Evolutionary conservation across 2,888 invertebrate species (phyloP), one percentile per base, ranked within the genome.

Genomic region (Caenorhabditis virilis): DNA sequence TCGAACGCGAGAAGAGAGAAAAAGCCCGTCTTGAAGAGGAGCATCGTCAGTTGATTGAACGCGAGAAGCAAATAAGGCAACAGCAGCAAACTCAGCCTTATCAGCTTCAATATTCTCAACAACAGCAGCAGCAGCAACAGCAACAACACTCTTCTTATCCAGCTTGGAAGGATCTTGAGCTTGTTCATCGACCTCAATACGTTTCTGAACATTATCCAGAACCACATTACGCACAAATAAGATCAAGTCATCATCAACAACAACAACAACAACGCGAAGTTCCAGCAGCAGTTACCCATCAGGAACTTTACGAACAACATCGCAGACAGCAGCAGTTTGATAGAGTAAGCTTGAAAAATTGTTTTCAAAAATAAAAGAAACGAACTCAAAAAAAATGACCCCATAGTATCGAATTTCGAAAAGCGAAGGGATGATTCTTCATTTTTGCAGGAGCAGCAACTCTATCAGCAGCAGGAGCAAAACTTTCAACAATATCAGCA

Each of bases 81-180:
- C 60, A 60, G 60, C 56, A 73, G 63, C 70, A 73, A 55, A 56
- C 70, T 33, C 68, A 68, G 52, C 73, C 73, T 50, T 70, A 73
- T 49, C 60, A 70, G 16, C 66, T 73, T 46, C 41, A 16, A 26
- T 16, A 26, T 20, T 30, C 15, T 35, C 36, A 39, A 26, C 48
- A 52, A 25, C 57, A 63, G 16, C 47, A 36, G 15, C 55, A 50
- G 15, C 68, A 56, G 30, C 68, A 64, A 16, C 68, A 50, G 30
- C 54, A 48, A 35, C 54, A 50, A 20, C 59, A 60, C 41, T 49
- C 35, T n/a, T 36, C 51, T 18, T 53, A 54, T 41, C 60, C 54
- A 46, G 23, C 60, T 25, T 60, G 59, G 59, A 52, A 35, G 42
- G 46, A 60, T 43, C 47, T 58, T 23, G 49, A 60, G 13, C 53